Base-by-base conservation (phyloP, 2,797 vertebrate species). In the Psittacula derbiana region DNA sequence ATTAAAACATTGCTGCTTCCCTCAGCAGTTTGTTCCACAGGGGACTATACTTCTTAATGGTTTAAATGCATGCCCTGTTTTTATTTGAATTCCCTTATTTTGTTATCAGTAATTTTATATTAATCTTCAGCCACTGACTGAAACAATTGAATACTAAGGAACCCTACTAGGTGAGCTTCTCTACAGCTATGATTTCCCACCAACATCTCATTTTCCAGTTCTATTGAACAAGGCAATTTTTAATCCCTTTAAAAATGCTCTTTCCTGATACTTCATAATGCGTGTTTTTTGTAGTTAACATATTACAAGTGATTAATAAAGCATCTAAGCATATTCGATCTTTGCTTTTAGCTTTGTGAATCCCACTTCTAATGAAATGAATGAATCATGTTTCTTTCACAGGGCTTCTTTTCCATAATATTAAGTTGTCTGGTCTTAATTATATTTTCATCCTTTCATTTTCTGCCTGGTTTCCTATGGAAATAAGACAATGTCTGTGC, bases 71-170 rank as follows among this genome's bases (percentile, higher is more conserved):
- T 83, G 15, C 4, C 27, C 19, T 62, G 27, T 28, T 93, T 94
- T 91, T 61, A 43, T 92, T 81, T 66, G 60, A 91, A 89, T 92
- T 73, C 44, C 17, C 25, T 87, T 62, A 41, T 8, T 76, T 89
- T 82, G n/a, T 76, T 92, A 91, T 50, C 43, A 85, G 44, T 55
- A 43, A 92, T 82, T 91, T 92, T 89, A 81, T 72, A 92, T 36
- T 85, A 13, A 2, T 23, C 57, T 89, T 82, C 61, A 87, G 55
- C 31, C 28, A 76, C 17, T 80, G 81, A 62, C 36, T 58, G 57
- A 75, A 92, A 80, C 1, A 4, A 69, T 27, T 65, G 84, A 81
- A 75, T 73, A 33, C 30, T 66, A 86, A 91, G 55, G 38, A 91
- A 30, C 30, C 64, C 50, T 55, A 72, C 78, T 41, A 89, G 55